phyloP scores from a whole-genome alignment of 1,140 invertebrate species.

The Bombus huntii region DNA sequence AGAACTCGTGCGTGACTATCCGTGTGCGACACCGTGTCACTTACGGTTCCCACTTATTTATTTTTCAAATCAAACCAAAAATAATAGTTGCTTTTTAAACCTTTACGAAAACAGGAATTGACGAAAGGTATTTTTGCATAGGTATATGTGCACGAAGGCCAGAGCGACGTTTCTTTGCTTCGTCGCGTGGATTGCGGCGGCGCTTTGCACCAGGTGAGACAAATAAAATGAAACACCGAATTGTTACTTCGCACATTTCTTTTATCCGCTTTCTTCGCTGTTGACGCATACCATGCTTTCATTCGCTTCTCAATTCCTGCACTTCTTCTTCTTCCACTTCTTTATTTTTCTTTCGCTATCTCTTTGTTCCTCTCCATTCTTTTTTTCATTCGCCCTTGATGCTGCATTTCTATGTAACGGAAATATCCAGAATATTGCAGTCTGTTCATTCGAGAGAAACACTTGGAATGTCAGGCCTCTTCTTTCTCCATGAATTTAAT shows the following conservation, averaged over 20 bases:
- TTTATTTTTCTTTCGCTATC: background rate
- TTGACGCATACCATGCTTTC: slow-evolving; percentile 8
- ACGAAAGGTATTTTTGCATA: slow-evolving; percentile 57
- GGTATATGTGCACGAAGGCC: slow-evolving; percentile 94
- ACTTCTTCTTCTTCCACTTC: too few species aligned
- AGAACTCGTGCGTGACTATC: background rate
- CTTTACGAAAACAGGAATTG: background rate
- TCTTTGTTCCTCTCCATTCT: background rate
- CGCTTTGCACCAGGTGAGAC: slow-evolving; percentile 91
- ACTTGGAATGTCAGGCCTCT: too few species aligned
- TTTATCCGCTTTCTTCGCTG: slow-evolving; percentile 5
- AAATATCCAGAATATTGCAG: slow-evolving; percentile 5
- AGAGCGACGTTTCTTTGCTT: slow-evolving; percentile 92
- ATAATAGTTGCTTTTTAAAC: accelerated
- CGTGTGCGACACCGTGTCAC: background rate
- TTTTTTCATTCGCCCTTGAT: background rate
- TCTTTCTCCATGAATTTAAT: background rate
- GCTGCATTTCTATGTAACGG: background rate
- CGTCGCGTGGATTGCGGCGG: slow-evolving; percentile 92
- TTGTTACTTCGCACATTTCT: background rate
- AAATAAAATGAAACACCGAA: background rate
- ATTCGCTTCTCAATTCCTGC: background rate
- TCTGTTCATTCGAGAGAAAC: too few species aligned
- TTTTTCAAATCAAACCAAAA: background rate
- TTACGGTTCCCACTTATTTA: background rate